Conservation (phyloP, 2,113 vertebrate species). For the Entomyzon cyanotis region DNA sequence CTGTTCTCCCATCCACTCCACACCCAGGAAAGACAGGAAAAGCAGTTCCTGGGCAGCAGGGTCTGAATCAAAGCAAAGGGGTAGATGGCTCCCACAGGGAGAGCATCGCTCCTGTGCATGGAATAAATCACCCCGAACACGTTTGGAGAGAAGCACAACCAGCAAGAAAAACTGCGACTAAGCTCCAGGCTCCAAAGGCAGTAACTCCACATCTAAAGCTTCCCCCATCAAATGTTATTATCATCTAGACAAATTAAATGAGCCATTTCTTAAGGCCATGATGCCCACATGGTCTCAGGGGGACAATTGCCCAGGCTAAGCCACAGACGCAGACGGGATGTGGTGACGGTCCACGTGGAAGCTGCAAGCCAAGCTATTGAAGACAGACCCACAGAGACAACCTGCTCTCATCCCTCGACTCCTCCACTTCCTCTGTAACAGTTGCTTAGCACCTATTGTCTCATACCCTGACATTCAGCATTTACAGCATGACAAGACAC, state of each 20-base stretch:
- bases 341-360: background rate
- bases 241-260: background rate
- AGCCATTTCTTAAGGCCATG: background rate
- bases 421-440: background rate
- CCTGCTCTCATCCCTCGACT: background rate
- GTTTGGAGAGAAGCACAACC: background rate
- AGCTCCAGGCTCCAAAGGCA: background rate
- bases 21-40: background rate
- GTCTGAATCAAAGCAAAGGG: background rate
- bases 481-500: background rate
- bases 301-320: background rate
- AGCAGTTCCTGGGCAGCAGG: background rate
- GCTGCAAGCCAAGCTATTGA: background rate
- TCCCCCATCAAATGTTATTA: background rate
- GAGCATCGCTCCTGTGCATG: accelerated
- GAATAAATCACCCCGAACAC: accelerated
- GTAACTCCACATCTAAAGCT: background rate
- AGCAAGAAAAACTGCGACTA: background rate
- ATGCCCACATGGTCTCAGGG: background rate
- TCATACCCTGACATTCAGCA: background rate
- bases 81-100: accelerated
- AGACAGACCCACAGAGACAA: background rate
- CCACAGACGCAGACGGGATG: background rate
- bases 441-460: background rate
- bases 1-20: background rate